Base-by-base conservation (phyloP, 1,140 invertebrate species). In the Nasonia giraulti region DNA sequence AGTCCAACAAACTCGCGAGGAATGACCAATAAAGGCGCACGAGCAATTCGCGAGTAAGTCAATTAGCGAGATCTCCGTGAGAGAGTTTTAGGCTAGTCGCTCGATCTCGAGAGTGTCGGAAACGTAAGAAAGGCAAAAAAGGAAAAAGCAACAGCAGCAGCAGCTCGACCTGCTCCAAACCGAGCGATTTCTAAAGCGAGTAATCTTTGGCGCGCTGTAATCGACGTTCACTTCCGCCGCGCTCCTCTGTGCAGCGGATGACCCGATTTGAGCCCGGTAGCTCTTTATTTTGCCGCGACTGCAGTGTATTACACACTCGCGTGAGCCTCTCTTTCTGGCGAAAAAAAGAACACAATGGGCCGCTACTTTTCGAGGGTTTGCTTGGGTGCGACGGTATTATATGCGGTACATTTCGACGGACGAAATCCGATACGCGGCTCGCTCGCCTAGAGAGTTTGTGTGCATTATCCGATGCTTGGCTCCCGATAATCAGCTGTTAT, bases 201-300 rank as follows among this genome's bases (percentile, higher is more conserved):
- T 76, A 62, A 55, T 82, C 71, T 82, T 82, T 76, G 55, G 47
- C 66, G 55, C 55, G 44, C 50, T 75, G 81, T 82, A 82, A 82
- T 82, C 71, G 81, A 73, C 81, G 81, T 82, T 82, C 81, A 82
- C 81, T 82, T 82, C 81, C 81, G 81, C 71, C 75, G 66, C 71
- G 76, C 75, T 76, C 40, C 80, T 75, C 50, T n/a, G 33, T 11
- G 71, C 73, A 62, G 62, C 73, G 50, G 81, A 47, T 76, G 81
- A 82, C 81, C 81, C 73, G 73, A 82, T 82, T 82, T 23, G 55
- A 82, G 40, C 74, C 33, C 55, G 75, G 81, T 62, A 62, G 75
- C 80, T 75, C 68, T 74, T 82, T 82, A 76, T 55, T 82, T 75
- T 27, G 73, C 55, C 55, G 55, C 17, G 20, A 7, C 17, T 62